Base-by-base conservation (phyloP, 35 echinoderm and acorn worm species). In the Ophioderma brevispina region DNA sequence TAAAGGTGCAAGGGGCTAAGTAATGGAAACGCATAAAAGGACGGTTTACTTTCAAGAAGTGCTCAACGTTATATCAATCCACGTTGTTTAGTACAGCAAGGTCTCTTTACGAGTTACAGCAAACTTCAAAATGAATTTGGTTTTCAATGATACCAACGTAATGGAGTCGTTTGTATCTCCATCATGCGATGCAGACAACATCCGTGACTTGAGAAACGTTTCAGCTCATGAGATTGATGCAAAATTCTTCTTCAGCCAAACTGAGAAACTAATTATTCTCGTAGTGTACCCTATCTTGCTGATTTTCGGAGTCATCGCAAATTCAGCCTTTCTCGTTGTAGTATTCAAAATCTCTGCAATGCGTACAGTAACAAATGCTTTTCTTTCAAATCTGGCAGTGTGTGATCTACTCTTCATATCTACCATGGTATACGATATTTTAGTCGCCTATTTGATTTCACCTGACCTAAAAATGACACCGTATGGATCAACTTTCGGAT, bases 301-400 rank as follows among this genome's bases (percentile, higher is more conserved):
- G 17, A 40, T 55, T 0, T 10, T 96, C 1, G 96, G 96, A 0
- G 32, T 95, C 1, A 33, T 92, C 23, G 90, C 82, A 39, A 98
- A 98, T 77, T 40, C 92, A 0, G 93, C 96, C 1, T 98, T 98
- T 80, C 79, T 98, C 31, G 85, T 86, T 55, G 96, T 98, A 1
- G 96, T 98, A 31, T 76, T 84, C 39, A 84, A 85, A 39, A 46
- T 98, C 11, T 90, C 90, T 14, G 52, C 81, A 4, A 98, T 98
- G 96, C 82, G 91, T 2, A 98, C 96, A 25, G 77, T 87, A 28
- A 98, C 94, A 36, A 98, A 98, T 56, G 78, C 79, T 38, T 98
- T 95, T 36, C 49, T 98, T 13, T 38, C 92, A 10, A 95, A 95
- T 78, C 33, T 98, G 82, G 96, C 96, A 1, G 78, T 95, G 0